phyloP scores from a whole-genome alignment of 2,888 invertebrate genomes.

The Acanthosoma haemorrhoidale region DNA sequence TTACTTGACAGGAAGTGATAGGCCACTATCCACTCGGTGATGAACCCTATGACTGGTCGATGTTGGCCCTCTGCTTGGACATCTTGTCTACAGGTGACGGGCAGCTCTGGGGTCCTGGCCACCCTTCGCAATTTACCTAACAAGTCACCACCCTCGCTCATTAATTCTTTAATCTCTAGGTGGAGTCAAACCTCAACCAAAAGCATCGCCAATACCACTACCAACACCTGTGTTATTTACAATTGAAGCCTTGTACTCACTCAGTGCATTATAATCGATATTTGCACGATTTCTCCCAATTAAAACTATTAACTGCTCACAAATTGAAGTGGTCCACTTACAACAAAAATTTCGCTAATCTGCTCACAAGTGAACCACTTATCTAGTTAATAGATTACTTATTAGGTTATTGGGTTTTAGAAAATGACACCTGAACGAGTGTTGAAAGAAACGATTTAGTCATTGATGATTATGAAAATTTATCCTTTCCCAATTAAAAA shows the following conservation, averaged over 20 bases:
- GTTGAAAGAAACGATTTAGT: too few relatives aligned
- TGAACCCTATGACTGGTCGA: slow-evolving; percentile 56
- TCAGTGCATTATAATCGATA: too few relatives aligned
- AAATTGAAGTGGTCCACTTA: too few relatives aligned
- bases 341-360: too few relatives aligned
- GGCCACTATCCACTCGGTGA: slow-evolving; percentile 65
- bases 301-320: too few relatives aligned
- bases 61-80: slow-evolving; percentile 46
- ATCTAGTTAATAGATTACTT: too few relatives aligned
- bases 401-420: too few relatives aligned
- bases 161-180: neutral
- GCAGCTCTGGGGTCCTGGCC: slow-evolving; percentile 44
- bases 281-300: too few relatives aligned
- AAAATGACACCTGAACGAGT: too few relatives aligned
- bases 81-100: neutral
- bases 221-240: slow-evolving; percentile 3
- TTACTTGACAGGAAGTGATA: slow-evolving; percentile 65
- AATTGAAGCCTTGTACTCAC: neutral
- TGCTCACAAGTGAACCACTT: too few relatives aligned
- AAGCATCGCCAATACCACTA: neutral
- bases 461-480: too few relatives aligned
- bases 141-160: slow-evolving; percentile 39
- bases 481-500: too few relatives aligned
- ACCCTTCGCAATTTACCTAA: slow-evolving; percentile 36
- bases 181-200: neutral